Evolutionary conservation across 2,888 invertebrate species (phyloP).

Genomic region (Dryobotodes eremita): DNA sequence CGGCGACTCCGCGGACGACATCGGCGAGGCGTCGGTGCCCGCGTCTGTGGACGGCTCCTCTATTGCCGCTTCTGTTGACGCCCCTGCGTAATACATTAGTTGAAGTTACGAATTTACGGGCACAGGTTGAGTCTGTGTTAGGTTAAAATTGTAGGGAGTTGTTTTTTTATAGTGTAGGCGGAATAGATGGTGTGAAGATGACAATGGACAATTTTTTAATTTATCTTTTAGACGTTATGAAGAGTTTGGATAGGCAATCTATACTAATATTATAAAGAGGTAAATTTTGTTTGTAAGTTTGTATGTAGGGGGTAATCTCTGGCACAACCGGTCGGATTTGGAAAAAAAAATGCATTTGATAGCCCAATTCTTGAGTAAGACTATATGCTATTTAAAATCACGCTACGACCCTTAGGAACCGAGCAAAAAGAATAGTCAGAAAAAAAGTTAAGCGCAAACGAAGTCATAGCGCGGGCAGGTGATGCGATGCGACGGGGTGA

Average conservation of each 20-base stretch:
- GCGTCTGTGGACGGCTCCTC: conserved; percentile 69
- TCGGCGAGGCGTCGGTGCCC: conserved; percentile 61
- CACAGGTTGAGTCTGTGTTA: not conserved
- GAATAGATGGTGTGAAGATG: not conserved
- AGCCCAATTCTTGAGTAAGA: no score
- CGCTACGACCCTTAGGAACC: no score
- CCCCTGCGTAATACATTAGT: conserved; percentile 75
- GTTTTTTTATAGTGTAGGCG: not conserved
- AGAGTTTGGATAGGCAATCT: not conserved
- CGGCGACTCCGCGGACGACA: conserved; percentile 71
- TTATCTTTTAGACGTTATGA: not conserved
- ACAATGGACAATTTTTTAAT: not conserved
- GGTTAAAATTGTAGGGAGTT: not conserved
- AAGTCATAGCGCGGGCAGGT: no score
- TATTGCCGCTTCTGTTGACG: conserved; percentile 81
- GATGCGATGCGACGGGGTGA: no score
- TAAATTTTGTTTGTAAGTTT: no score
- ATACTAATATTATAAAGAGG: no score
- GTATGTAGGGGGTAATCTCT: no score
- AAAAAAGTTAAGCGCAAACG: no score
- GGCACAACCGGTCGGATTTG: no score
- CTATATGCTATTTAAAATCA: no score
- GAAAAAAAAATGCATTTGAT: no score
- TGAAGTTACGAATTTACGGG: conserved; percentile 40
- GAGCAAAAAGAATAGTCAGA: no score